Percentiles rank a stretch among this genome's conserved stretches.
phyloP scores from a whole-genome alignment of 1,140 invertebrate genomes.

The Metaphire vulgaris region DNA sequence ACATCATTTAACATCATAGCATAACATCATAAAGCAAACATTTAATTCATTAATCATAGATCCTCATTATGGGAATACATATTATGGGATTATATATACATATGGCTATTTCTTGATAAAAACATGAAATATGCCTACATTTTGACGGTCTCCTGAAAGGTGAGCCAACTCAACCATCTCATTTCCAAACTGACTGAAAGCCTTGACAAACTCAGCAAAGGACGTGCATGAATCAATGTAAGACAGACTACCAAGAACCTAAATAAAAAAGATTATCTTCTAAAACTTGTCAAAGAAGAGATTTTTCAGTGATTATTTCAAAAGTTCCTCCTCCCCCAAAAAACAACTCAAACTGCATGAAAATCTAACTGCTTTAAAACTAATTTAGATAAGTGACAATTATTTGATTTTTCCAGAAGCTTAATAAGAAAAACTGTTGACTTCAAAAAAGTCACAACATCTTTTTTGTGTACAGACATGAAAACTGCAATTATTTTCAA shows the following conservation, averaged over 20 bases:
- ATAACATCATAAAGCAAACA: too few species aligned
- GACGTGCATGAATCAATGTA: conserved; percentile 84
- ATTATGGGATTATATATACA: too few species aligned
- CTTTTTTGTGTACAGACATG: too few species aligned
- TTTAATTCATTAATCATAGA: too few species aligned
- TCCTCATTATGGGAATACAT: too few species aligned
- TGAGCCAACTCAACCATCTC: conserved; percentile 98
- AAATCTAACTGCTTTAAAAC: background rate
- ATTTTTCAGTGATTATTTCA: background rate
- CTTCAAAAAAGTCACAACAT: too few species aligned
- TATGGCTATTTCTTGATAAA: too few species aligned
- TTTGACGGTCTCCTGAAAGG: conserved; percentile 65
- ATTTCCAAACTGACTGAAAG: conserved; percentile 94
- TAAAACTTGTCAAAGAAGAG: background rate
- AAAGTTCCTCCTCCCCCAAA: too few species aligned
- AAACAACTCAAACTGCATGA: too few species aligned
- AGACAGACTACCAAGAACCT: conserved; percentile 52
- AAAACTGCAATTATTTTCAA: too few species aligned
- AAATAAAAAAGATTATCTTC: conserved; percentile 24
- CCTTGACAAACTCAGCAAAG: conserved; percentile 97
- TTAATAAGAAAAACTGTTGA: too few species aligned
- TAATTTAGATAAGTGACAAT: background rate
- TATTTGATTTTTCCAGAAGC: background rate
- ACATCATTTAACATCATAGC: too few species aligned
- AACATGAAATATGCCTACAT: conserved; percentile 53